Base-by-base conservation (phyloP, 2,888 invertebrate species). In the Nezara viridula region DNA sequence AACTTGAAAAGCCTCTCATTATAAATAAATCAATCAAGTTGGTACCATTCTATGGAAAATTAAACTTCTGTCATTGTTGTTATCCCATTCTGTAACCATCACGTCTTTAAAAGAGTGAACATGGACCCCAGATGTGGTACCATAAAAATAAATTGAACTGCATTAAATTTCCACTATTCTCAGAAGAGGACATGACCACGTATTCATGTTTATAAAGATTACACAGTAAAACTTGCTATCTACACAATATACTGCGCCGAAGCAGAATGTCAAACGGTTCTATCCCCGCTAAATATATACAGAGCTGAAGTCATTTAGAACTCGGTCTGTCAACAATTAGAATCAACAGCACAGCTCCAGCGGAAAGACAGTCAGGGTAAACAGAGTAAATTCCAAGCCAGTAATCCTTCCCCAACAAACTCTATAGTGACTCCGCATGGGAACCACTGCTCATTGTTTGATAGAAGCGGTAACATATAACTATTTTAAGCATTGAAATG, bases 261-360 rank as follows among this genome's bases (percentile, higher is more conserved):
- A 21, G 37, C 6, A 73, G 37, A 44, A 37, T 73, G 37, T 2
- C 16, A 73, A 19, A 73, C 19, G 19, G 37, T 9, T 73, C 37
- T 37, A 60, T 4, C 12, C 2, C 60, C 32, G 16, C 14, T 73
- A 27, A 73, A 73, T 73, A 73, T 73, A 73, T 73, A 73, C 66
- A 73, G 27, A 73, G 66, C 37, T 73, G 19, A 73, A 73, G 66
- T 73, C 66, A 73, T 73, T 73, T 37, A 73, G 66, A 73, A 73
- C 66, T 73, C 6, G 66, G 1, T 73, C 6, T 73, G 66, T 73
- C 66, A 73, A 73, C 66, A 73, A 73, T 27, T 37, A 37, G 66
- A 73, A 73, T 73, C 66, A 73, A 73, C 66, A 73, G 66, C 66
- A 73, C 6, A 73, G 66, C 66, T 73, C 19, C 19, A 4, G 21